Conservation (phyloP, 2,888 invertebrate species). For the Mimachlamys varia region DNA sequence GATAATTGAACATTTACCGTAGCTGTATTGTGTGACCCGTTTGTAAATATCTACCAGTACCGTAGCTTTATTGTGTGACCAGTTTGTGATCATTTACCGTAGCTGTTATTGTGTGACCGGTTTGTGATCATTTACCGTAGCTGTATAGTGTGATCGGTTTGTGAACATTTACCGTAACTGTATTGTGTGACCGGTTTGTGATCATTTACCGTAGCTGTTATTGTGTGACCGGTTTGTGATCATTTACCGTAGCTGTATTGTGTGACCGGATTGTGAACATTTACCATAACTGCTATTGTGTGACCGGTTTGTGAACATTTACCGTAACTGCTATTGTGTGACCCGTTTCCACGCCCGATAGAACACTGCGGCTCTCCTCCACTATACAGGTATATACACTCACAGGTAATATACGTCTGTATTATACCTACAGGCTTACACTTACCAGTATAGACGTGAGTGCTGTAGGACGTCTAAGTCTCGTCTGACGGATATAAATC, state of each 20-base stretch:
- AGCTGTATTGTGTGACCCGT: too few relatives aligned
- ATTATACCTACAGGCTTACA: not conserved
- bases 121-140: too few relatives aligned
- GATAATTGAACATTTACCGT: too few relatives aligned
- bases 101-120: not conserved
- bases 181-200: not conserved
- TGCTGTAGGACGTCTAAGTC: not conserved
- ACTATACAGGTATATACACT: not conserved
- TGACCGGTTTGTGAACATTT: not conserved
- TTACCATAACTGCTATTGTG: not conserved
- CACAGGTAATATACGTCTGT: constrained; percentile 8
- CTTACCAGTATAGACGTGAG: not conserved
- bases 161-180: too few relatives aligned
- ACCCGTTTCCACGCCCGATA: not conserved
- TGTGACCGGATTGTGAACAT: too few relatives aligned
- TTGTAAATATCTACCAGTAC: too few relatives aligned
- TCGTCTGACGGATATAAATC: not conserved
- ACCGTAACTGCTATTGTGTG: not conserved
- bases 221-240: not conserved
- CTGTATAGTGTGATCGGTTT: too few relatives aligned
- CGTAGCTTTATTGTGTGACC: too few relatives aligned
- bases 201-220: not conserved
- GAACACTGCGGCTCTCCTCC: not conserved
- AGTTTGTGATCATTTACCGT: not conserved
- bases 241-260: too few relatives aligned